Conservation (phyloP, 2,113 vertebrate genomes). For the Hemiscyllium ocellatum region DNA sequence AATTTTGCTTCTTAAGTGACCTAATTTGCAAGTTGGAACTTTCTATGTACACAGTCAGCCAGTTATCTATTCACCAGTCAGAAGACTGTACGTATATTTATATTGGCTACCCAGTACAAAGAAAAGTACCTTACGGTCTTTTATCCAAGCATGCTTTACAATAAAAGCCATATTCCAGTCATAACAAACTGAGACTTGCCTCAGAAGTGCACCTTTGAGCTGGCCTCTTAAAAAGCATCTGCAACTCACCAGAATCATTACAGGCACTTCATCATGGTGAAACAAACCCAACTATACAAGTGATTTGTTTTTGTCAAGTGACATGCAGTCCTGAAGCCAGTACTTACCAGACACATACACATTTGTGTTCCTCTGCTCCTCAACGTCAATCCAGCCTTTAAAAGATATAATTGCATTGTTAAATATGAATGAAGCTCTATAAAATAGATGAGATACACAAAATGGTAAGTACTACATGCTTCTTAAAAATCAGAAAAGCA, state of each 20-base stretch:
- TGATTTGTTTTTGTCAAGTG: background rate
- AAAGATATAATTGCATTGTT: background rate
- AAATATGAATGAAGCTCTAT: background rate
- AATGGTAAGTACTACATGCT: background rate
- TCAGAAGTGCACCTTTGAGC: background rate
- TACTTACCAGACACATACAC: slow-evolving; percentile 87
- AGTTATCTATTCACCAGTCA: background rate
- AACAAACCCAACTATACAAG: background rate
- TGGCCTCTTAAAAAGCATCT: background rate
- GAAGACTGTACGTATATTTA: background rate
- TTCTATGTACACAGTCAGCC: background rate
- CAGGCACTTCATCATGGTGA: background rate
- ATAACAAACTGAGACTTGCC: background rate
- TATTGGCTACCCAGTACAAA: background rate
- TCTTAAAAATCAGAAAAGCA: background rate
- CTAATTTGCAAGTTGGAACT: background rate
- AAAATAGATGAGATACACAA: background rate
- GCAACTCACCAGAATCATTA: background rate
- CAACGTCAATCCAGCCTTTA: slow-evolving; percentile 90
- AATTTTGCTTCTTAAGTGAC: background rate
- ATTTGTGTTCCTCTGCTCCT: slow-evolving; percentile 86
- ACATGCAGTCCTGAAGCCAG: background rate
- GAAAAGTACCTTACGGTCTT: background rate
- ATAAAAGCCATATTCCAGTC: background rate
- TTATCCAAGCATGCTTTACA: background rate